A percentile compares a stretch with the other conserved stretches of the same genome.
Conservation (phyloP, 1,140 invertebrate genomes). For the Phenacoccus solenopsis region DNA sequence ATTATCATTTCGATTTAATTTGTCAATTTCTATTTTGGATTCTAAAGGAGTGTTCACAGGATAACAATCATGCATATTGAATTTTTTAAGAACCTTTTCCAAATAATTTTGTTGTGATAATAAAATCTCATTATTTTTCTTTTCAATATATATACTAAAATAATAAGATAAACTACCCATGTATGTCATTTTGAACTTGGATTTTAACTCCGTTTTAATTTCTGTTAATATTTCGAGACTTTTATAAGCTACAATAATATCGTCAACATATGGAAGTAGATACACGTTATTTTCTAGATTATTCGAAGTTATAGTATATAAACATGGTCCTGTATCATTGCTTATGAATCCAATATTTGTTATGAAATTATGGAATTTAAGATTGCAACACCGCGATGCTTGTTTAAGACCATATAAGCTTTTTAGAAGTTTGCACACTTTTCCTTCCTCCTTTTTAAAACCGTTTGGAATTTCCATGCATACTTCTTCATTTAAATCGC, state of each 20-base stretch:
- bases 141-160: constrained; percentile 6
- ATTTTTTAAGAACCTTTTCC: background rate
- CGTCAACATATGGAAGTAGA: constrained; percentile 20
- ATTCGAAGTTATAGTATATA: background rate
- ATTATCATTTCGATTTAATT: background rate
- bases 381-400: constrained; percentile 26
- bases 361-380: constrained; percentile 26
- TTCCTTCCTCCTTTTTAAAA: constrained; percentile 13
- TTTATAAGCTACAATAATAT: constrained; percentile 17
- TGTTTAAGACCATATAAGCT: constrained; percentile 30
- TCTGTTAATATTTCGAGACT: background rate
- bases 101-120: constrained; percentile 9
- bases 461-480: constrained; percentile 30
- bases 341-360: constrained; percentile 25
- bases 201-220: constrained; percentile 4
- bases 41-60: background rate
- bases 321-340: background rate
- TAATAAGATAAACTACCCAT: background rate
- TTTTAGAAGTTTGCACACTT: constrained; percentile 29
- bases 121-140: background rate
- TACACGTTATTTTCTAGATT: background rate
- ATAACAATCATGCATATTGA: background rate
- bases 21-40: background rate
- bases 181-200: constrained; percentile 13
- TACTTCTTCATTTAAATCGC: constrained; percentile 28